Percentiles rank a stretch among this genome's conserved stretches.
These are phyloP conservation scores for Arctocebus calabarensis DNA, from an alignment of 2,797 vertebrate genomes.

Conservation along the genomic window DNA sequence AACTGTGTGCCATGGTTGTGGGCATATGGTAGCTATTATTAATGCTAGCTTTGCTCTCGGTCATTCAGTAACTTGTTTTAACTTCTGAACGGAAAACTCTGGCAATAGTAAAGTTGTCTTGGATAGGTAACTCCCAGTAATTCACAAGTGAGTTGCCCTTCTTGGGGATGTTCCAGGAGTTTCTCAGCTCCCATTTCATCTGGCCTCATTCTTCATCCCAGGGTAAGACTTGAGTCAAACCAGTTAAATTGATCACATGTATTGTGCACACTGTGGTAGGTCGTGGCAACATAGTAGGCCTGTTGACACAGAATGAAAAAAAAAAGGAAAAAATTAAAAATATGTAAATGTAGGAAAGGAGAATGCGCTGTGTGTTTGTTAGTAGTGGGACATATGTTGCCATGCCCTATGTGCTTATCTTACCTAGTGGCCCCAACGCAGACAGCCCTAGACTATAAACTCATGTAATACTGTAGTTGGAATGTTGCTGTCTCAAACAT, in stretches of 20 bases:
- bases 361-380: background rate
- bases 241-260: slow-evolving; percentile 47
- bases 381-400: background rate
- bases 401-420: background rate
- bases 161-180: background rate
- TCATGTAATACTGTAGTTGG: background rate
- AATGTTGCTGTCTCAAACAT: background rate
- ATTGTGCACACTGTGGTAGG: background rate
- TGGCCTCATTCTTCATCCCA: slow-evolving; percentile 42
- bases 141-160: slow-evolving; percentile 49
- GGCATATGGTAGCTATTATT: background rate
- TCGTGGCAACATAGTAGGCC: background rate
- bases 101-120: slow-evolving; percentile 13
- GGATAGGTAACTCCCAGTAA: slow-evolving; percentile 44
- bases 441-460: background rate
- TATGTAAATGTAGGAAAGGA: background rate
- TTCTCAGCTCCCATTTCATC: slow-evolving; percentile 47
- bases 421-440: background rate
- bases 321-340: background rate
- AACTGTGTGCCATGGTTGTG: background rate
- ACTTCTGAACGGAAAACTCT: slow-evolving; percentile 58
- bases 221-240: slow-evolving; percentile 39
- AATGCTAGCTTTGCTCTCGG: background rate
- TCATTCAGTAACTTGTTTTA: slow-evolving; percentile 30
- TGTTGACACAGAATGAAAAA: background rate